These are phyloP conservation scores for Mystacornis crossleyi DNA, from an alignment of 2,113 vertebrate genomes.

Conservation along the genomic window DNA sequence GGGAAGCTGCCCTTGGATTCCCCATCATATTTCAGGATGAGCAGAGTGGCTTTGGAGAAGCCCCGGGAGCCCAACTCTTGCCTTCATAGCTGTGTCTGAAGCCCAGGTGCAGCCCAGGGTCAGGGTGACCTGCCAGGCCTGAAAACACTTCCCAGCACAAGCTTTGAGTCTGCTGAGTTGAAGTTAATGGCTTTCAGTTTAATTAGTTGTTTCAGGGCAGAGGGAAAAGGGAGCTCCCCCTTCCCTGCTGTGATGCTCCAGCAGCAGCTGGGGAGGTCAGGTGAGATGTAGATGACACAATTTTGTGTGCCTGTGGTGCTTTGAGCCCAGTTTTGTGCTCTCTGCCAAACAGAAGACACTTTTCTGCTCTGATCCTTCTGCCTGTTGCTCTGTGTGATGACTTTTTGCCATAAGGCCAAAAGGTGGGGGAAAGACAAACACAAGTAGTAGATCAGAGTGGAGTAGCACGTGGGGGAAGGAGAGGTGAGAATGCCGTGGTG, in stretches of 20 bases:
- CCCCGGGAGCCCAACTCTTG: rapidly evolving
- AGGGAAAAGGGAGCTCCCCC: not conserved
- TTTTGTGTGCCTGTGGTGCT: not conserved
- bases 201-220: not conserved
- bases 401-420: not conserved
- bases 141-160: rapidly evolving
- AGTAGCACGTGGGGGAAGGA: not conserved
- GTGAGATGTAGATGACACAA: rapidly evolving
- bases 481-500: not conserved
- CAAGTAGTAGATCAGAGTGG: not conserved
- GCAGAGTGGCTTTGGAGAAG: not conserved
- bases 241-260: not conserved
- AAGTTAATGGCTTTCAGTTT: not conserved
- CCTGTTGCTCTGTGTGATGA: not conserved
- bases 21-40: not conserved
- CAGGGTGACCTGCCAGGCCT: not conserved
- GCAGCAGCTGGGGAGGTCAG: not conserved
- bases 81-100: not conserved
- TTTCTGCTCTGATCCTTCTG: not conserved
- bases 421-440: not conserved
- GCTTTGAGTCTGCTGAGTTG: not conserved
- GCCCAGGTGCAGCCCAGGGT: not conserved
- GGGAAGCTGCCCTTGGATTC: not conserved
- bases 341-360: not conserved
- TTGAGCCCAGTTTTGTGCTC: not conserved